Base-by-base conservation (phyloP, 2,797 vertebrate species). In the Paedocypris micromegethes region DNA sequence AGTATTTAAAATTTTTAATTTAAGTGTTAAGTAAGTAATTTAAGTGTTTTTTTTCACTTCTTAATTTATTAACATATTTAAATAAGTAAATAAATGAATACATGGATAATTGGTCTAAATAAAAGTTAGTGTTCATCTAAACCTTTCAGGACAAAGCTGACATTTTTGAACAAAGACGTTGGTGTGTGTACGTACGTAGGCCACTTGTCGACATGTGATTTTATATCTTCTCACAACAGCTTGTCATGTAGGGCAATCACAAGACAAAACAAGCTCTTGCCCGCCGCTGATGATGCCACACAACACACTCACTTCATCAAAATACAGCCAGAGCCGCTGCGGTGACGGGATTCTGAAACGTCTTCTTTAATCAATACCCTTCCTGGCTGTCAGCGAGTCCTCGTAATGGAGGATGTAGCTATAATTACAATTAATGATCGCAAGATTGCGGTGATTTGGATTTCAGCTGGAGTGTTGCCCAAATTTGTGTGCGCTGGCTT, bases 371-470 rank as follows among this genome's bases (percentile, higher is more conserved):
- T 62, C 48, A 70, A 64, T 58, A 66, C n/a, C 54, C 47, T 50
- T 74, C 49, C 54, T 9, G 40, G 48, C 61, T 57, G 47, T 70
- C 66, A 70, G 55, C 61, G 51, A 75, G 67, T 77, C 74, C 60
- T 75, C 6, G 60, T 57, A 61, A 61, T 23, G 43, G 70, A 64
- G 69, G 70, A 72, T 77, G 72, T 65, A 64, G 63, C 64, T 67
- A 62, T 67, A 73, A 75, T 79, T 75, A 72, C 50, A 9, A 42
- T 68, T 70, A 70, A 72, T 68, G 55, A 75, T 53, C 58, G 52
- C 57, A 66, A 66, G 57, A 64, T 61, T 57, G 53, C 66, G 58
- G 72, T 70, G 59, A 70, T 72, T 75, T 70, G 66, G 70, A 52
- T 75, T 70, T 79, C 67, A 65, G 75, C 9, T 56, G 55, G 45